Base-by-base conservation (phyloP, 2,113 vertebrate species). In the Ceyx cyanopectus region DNA sequence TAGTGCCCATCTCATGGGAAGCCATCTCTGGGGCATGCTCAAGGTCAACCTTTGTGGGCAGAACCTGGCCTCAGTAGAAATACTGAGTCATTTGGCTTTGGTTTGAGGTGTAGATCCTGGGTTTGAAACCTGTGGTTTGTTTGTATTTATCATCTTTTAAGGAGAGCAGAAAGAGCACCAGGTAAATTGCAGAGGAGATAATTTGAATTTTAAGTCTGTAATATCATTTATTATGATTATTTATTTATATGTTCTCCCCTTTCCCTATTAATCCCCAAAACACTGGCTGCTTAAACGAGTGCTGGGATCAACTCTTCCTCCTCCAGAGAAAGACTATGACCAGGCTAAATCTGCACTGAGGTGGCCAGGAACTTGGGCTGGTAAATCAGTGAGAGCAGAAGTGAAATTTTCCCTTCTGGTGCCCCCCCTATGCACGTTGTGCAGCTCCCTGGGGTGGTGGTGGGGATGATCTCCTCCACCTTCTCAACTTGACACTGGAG, bases 381-480 rank as follows among this genome's bases (percentile, higher is more conserved):
- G 32, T 9, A 81, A 29, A 45, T 4, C 6, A 17, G 27, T 4
- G 10, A 14, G 46, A 66, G 46, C 37, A 56, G 43, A 15, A 24
- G 22, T 5, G 65, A 62, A 6, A 22, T 3, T 50, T 5, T 61
- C 8, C 14, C 4, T 9, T 3, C 6, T 6, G 20, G 2, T 4
- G 7, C 30, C 34, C 34, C 58, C 0, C 1, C 20, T 0, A 13
- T 10, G 12, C 30, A 1, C 48, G 30, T 2, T 0, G 63, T 20
- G 29, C 17, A 8, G 21, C 30, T 34, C 14, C 0, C 0, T 5
- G 32, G 1, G 22, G 5, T 46, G 37, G 37, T n/a, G 72, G 16
- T 76, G 79, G 60, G 41, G n/a, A 12, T 10, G 46, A 15, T 80
- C 57, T 29, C 69, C 41, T 60, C 3, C 2, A 8, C 48, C 2